A percentile compares a stretch with the other conserved stretches of the same genome.
phyloP scores from a whole-genome alignment of 2,888 invertebrate genomes.

The Germaria angustata region DNA sequence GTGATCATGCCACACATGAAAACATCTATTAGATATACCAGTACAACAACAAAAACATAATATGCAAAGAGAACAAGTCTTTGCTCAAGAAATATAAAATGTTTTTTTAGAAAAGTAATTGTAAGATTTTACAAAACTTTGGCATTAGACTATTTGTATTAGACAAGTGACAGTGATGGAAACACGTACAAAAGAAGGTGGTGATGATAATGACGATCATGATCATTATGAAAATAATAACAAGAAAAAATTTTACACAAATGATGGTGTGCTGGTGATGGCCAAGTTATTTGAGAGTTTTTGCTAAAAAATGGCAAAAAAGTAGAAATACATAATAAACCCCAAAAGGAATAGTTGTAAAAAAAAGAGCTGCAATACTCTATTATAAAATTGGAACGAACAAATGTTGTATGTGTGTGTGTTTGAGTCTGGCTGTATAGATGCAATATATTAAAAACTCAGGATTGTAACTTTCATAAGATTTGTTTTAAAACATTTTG shows the following conservation, averaged over 20 bases:
- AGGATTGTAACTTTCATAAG: constrained; percentile 14
- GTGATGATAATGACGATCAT: constrained; percentile 18
- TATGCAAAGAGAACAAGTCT: constrained; percentile 22
- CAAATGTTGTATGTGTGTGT: neutral
- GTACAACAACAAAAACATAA: constrained; percentile 10
- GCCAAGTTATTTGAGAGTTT: constrained; percentile 32
- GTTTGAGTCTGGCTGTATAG: neutral
- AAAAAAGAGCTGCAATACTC: constrained; percentile 16
- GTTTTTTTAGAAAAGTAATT: constrained; percentile 35
- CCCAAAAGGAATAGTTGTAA: constrained; percentile 62
- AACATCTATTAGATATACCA: constrained; percentile 32
- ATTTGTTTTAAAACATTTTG: constrained; percentile 60
- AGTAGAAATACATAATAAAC: constrained; percentile 44
- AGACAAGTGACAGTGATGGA: constrained; percentile 49
- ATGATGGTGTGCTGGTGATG: constrained; percentile 14
- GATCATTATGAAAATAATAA: constrained; percentile 43
- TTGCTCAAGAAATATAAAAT: neutral
- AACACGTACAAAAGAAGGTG: neutral
- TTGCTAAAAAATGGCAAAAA: neutral
- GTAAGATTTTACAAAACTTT: constrained; percentile 57
- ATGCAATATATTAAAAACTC: neutral
- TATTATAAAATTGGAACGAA: constrained; percentile 31
- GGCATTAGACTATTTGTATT: constrained; percentile 50
- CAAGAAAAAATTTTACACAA: constrained; percentile 6
- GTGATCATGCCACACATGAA: constrained; percentile 59